A percentile compares a stretch with the other conserved stretches of the same genome.
Conservation (phyloP, 2,797 vertebrate species). For the Leptodactylus fallax region DNA sequence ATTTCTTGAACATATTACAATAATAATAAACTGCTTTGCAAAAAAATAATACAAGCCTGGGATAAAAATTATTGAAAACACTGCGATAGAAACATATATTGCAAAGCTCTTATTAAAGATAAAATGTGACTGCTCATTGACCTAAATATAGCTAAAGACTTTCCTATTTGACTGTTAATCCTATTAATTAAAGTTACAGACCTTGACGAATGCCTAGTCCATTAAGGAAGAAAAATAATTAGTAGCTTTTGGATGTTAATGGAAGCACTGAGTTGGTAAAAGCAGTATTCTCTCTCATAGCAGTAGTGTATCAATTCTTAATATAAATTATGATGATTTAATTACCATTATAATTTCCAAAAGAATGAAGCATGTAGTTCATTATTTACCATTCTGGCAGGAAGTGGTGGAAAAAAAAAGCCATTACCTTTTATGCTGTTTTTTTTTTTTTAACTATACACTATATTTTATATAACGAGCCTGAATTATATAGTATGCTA, state of each 20-base stretch:
- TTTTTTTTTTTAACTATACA: not conserved
- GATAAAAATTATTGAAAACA: slow-evolving; percentile 3
- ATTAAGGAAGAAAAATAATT: slow-evolving; percentile 58
- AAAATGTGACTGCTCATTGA: slow-evolving; percentile 56
- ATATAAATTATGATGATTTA: slow-evolving; percentile 55
- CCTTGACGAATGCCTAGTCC: slow-evolving; percentile 54
- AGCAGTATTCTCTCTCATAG: slow-evolving; percentile 36
- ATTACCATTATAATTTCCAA: slow-evolving; percentile 53
- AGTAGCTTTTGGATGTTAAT: slow-evolving; percentile 52
- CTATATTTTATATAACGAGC: not conserved
- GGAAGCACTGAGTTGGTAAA: slow-evolving; percentile 57
- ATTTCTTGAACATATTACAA: not conserved
- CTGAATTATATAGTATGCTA: too few relatives aligned
- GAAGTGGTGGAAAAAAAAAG: not conserved
- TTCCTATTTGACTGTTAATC: slow-evolving; percentile 46
- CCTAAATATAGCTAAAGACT: slow-evolving; percentile 51
- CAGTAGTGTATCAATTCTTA: slow-evolving; percentile 26
- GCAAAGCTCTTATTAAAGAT: slow-evolving; percentile 36
- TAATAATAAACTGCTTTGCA: not conserved
- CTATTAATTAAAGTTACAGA: slow-evolving; percentile 60
- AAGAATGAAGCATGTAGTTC: slow-evolving; percentile 40
- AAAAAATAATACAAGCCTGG: not conserved
- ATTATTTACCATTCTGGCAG: slow-evolving; percentile 50
- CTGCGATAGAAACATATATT: slow-evolving; percentile 4
- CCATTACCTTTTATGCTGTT: slow-evolving; percentile 20